Base-by-base conservation (phyloP, 2,797 vertebrate genomes). In the Moxostoma hubbsi region DNA sequence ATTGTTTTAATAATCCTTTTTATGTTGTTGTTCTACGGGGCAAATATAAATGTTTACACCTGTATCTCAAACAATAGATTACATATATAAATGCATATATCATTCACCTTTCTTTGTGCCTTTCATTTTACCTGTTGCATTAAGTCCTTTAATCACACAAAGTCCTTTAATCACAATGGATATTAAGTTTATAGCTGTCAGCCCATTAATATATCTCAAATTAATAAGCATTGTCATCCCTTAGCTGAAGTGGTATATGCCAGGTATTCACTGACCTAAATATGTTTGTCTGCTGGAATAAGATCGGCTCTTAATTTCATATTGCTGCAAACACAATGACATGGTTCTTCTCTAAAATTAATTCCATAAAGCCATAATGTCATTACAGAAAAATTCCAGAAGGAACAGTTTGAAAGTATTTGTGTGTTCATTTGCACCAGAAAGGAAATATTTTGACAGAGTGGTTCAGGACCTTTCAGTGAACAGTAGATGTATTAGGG, bases 1-100 rank as follows among this genome's bases (percentile, higher is more conserved):
- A 63, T 75, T 67, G 49, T 72, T 92, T 89, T 90, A 88, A 87
- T 91, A 87, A 85, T 85, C 84, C 75, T 84, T 80, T 83, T 85
- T 86, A 74, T 83, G 82, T 77, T 79, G 85, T 88, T 91, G 82
- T 85, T 88, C 75, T 89, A 89, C 74, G 46, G 43, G 72, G 86
- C 74, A 90, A 90, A 90, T 79, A 80, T 89, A 87, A 90, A 84
- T 91, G 93, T 94, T 94, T 93, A 95, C 92, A 93, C 87, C 85
- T 93, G 91, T 94, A 93, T 90, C 90, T 91, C 87, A 90, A 93
- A 91, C 86, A 90, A 89, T 91, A 92, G 87, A 93, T 93, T 92
- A 86, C 92, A 89, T 91, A 91, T 93, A 94, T 92, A 93, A 91
- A 93, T 90, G 91, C 88, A 87, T 91, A 90, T 92, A 93, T 92